Conservation (phyloP, 2,888 invertebrate genomes). For the Drosophila pegasa region DNA sequence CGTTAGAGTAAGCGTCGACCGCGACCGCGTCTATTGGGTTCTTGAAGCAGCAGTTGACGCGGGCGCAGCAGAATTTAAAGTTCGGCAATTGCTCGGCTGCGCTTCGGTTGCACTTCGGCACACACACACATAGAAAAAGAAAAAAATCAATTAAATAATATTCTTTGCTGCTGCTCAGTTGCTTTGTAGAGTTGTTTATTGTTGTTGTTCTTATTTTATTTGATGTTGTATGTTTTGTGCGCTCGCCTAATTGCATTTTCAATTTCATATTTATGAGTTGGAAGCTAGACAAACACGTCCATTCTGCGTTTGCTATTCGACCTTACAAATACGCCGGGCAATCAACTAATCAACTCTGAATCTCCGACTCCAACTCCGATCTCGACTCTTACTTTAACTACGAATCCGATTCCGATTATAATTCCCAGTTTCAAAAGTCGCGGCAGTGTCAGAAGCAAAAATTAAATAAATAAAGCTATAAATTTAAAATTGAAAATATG, state of each 20-base stretch:
- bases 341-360: neutral
- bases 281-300: slow-evolving; percentile 73
- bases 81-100: slow-evolving; percentile 53
- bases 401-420: neutral
- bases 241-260: slow-evolving; percentile 58
- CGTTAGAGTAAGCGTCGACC: slow-evolving; percentile 2
- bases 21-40: slow-evolving; percentile 16
- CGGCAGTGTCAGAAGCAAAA: slow-evolving; percentile 13
- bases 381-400: neutral
- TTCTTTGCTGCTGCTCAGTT: slow-evolving; percentile 46
- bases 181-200: slow-evolving; percentile 24
- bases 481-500: neutral
- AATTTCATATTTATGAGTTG: slow-evolving; percentile 79
- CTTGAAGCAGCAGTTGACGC: slow-evolving; percentile 23
- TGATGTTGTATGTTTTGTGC: slow-evolving; percentile 34
- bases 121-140: slow-evolving; percentile 4
- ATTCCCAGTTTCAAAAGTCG: slow-evolving; percentile 27
- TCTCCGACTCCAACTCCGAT: neutral
- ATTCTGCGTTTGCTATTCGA: slow-evolving; percentile 77
- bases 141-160: slow-evolving; percentile 58
- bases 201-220: slow-evolving; percentile 11
- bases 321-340: slow-evolving; percentile 33
- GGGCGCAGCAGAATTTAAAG: slow-evolving; percentile 39
- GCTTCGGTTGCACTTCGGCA: slow-evolving; percentile 54
- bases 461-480: slow-evolving; percentile 8